These are phyloP conservation scores for Hirtodrosophila alboralis DNA, from an alignment of 2,888 invertebrate species.

Conservation along the genomic window DNA sequence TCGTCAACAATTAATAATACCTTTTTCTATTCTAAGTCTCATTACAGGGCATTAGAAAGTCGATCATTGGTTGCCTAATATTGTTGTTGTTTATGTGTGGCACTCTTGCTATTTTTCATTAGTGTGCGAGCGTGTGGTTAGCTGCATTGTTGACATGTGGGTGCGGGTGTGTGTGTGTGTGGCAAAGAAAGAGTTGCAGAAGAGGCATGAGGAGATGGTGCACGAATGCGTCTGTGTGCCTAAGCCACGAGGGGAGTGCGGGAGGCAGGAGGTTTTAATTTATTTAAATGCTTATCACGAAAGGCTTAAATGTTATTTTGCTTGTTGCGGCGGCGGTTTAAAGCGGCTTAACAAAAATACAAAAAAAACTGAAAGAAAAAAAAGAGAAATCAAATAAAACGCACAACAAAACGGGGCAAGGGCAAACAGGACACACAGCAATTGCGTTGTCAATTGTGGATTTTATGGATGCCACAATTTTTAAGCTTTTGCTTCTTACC, in stretches of 20 bases:
- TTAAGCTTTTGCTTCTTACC: slow-evolving; percentile 16
- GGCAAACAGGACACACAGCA: neutral
- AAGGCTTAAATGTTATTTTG: slow-evolving; percentile 79
- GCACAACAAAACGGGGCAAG: slow-evolving; percentile 28
- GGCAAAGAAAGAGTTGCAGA: neutral
- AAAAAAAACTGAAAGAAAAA: slow-evolving; percentile 20
- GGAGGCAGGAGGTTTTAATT: slow-evolving; percentile 69
- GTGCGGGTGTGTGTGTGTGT: slow-evolving; percentile 13
- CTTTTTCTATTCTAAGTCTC: too few species aligned
- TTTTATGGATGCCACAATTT: slow-evolving; percentile 7
- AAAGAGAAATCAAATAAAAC: slow-evolving; percentile 32
- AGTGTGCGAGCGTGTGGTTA: slow-evolving; percentile 67
- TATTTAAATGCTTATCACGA: slow-evolving; percentile 81
- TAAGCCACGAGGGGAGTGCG: slow-evolving; percentile 41
- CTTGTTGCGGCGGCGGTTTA: slow-evolving; percentile 75
- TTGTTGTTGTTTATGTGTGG: slow-evolving; percentile 47
- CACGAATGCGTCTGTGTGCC: slow-evolving; percentile 24
- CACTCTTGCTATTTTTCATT: slow-evolving; percentile 73
- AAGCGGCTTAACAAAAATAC: slow-evolving; percentile 71
- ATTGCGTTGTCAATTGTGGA: slow-evolving; percentile 4
- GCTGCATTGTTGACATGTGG: slow-evolving; percentile 58
- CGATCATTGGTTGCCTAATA: too few species aligned
- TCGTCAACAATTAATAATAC: too few species aligned
- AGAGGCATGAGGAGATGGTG: slow-evolving; percentile 8
- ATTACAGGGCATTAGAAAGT: slow-evolving; percentile 18